These are phyloP conservation scores for Lerista edwardsae DNA, from an alignment of 2,797 vertebrate genomes.

Conservation along the genomic window DNA sequence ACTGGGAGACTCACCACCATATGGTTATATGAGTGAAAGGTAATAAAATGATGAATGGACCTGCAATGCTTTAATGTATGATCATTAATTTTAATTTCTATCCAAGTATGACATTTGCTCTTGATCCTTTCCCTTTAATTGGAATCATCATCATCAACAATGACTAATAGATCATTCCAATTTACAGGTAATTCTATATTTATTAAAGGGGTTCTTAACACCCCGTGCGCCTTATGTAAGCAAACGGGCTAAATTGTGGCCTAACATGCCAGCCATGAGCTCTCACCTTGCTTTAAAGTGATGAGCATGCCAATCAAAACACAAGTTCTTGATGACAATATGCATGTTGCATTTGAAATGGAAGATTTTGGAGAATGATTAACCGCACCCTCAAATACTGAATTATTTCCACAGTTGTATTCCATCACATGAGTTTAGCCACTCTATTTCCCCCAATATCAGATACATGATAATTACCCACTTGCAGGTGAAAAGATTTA, in stretches of 20 bases:
- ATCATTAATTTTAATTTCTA: conserved; percentile 65
- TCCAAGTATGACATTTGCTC: conserved; percentile 51
- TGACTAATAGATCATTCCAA: conserved; percentile 33
- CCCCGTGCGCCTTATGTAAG: not conserved
- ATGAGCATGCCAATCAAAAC: not conserved
- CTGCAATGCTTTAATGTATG: conserved; percentile 50
- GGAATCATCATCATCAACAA: conserved; percentile 55
- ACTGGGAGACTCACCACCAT: conserved; percentile 40
- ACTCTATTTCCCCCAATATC: conserved; percentile 12
- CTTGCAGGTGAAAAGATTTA: too few species aligned
- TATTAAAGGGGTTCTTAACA: not conserved
- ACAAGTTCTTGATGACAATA: not conserved
- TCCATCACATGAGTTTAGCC: too few species aligned
- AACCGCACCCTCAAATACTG: not conserved
- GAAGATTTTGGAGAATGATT: not conserved
- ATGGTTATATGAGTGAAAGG: conserved; percentile 43
- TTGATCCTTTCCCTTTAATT: conserved; percentile 55
- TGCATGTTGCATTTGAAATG: not conserved
- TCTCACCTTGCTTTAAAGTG: not conserved
- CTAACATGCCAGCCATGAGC: accelerated
- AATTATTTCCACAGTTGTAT: not conserved
- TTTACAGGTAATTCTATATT: conserved; percentile 37
- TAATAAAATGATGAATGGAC: conserved; percentile 54
- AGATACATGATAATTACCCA: too few species aligned
- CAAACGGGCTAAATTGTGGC: not conserved